Evolutionary conservation across 2,888 invertebrate genomes (phyloP), one percentile per base, ranked within the genome.

Genomic region (Scaptomyza flava): DNA sequence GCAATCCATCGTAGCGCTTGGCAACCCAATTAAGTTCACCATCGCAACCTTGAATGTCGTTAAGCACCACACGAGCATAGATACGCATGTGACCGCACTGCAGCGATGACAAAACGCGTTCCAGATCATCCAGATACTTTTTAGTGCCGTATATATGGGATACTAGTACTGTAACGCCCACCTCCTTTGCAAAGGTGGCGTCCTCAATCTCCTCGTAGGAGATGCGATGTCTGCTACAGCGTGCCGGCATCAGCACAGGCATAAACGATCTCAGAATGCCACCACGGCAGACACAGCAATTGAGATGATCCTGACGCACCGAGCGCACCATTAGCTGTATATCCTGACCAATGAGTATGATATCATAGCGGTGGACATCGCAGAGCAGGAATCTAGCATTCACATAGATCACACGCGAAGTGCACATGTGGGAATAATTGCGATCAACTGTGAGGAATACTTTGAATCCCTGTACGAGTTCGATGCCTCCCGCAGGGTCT

Each of bases 131-230:
- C 4, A 82, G 57, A 54, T 89, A 89, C 4, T 70, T 45, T 0
- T 48, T 46, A 0, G 68, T 81, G 14, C 89, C 89, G 0, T 82
- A 58, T 2, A 79, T 65, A 31, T 87, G 57, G 1, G 90, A 79
- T 0, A 91, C 72, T 8, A 91, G 60, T 11, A 90, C 82, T 54
- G 87, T 87, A 6, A 91, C 77, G n/a, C 90, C 87, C 23, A 85
- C 81, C 31, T 87, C 90, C 5, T 84, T 79, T 17, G 87, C 86
- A 60, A 91, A 91, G 0, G 90, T 89, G 3, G 91, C 58, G 42
- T 91, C 91, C 63, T 91, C 91, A 1, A 91, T 63, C 53, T 91
- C 91, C 69, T 91, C 91, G 20, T 86, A 69, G 1, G 91, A 91
- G 3, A 91, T 30, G 4, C 72, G 75, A 58, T 53, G 72, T 3